Base-by-base conservation (phyloP, 2,888 invertebrate species). In the Volucella inflata region DNA sequence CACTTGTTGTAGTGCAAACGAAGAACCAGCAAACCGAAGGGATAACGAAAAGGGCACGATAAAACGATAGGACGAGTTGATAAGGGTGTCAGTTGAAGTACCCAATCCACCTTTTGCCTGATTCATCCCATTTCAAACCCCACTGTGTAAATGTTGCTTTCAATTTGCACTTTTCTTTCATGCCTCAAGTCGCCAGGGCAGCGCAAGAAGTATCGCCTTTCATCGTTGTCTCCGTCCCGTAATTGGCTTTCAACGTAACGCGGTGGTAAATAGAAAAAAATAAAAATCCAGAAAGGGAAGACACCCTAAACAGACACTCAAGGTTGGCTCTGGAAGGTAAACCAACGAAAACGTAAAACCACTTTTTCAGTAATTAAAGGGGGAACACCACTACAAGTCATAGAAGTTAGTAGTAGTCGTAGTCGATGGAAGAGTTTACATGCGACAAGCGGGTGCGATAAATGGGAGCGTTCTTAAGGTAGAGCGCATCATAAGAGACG, bases 311-410 rank as follows among this genome's bases (percentile, higher is more conserved):
- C 53, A 53, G 70, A 30, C 57, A 70, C 70, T 62, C 70, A 55
- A 68, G 44, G 44, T 30, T 30, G 14, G 50, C 42, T 57, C 48
- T 75, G 42, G 21, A 62, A 77, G 60, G 55, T 60, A 38, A 76
- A 79, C 79, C 74, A 79, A 67, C 78, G 68, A 83, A 83, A 83
- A 83, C 60, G 68, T 74, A 40, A 64, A 74, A 83, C 62, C 74
- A 79, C 83, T 78, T 30, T 72, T 62, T 40, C 46, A 68, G 79
- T 83, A 83, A 83, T 83, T 83, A 83, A 74, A 83, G 64, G 78
- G 30, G 64, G 79, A 79, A 74, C 74, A 48, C 60, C 30, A 59
- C 72, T 44, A 55, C 48, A 17, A 74, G 40, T 42, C 59, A 67
- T 65, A 53, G 40, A 71, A 82, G 51, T 30, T 30, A 30, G 30